Conservation (phyloP, 2,797 vertebrate genomes). For the Erpetoichthys calabaricus region DNA sequence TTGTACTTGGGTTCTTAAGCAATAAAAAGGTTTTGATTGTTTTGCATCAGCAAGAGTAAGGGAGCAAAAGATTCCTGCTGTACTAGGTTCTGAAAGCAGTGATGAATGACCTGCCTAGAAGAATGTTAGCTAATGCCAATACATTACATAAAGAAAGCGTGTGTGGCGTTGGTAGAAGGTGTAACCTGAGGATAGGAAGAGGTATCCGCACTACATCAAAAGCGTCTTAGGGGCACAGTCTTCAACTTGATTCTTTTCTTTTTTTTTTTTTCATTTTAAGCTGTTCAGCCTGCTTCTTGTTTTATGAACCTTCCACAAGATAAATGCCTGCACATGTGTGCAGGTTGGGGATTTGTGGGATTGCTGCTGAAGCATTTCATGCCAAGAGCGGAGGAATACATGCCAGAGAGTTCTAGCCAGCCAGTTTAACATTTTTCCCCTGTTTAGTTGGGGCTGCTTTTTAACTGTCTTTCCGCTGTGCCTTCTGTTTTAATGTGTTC, state of each 20-base stretch:
- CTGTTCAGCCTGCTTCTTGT: slow-evolving; percentile 10
- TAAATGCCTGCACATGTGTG: slow-evolving; percentile 21
- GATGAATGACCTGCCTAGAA: slow-evolving; percentile 33
- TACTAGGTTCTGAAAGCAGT: background rate
- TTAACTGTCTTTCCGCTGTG: too few species aligned
- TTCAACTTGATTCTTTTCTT: slow-evolving; percentile 3
- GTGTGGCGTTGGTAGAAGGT: slow-evolving; percentile 8
- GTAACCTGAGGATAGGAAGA: slow-evolving; percentile 2
- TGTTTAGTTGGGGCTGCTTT: too few species aligned
- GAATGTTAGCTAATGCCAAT: slow-evolving; percentile 16
- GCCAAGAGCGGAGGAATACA: background rate
- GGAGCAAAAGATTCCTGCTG: background rate
- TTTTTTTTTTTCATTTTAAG: slow-evolving; percentile 3
- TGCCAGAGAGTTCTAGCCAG: background rate
- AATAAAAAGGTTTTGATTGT: background rate
- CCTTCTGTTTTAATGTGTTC: too few species aligned
- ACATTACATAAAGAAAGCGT: slow-evolving; percentile 22
- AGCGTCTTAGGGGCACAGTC: slow-evolving; percentile 17
- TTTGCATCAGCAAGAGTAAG: background rate
- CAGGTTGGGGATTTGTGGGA: slow-evolving; percentile 4
- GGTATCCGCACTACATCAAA: slow-evolving; percentile 16
- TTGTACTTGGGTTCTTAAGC: background rate
- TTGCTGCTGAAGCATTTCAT: background rate
- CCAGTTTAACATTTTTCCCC: background rate
- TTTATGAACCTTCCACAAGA: slow-evolving; percentile 11